Base-by-base conservation (phyloP, 2,797 vertebrate genomes). In the Mergus octosetaceus region DNA sequence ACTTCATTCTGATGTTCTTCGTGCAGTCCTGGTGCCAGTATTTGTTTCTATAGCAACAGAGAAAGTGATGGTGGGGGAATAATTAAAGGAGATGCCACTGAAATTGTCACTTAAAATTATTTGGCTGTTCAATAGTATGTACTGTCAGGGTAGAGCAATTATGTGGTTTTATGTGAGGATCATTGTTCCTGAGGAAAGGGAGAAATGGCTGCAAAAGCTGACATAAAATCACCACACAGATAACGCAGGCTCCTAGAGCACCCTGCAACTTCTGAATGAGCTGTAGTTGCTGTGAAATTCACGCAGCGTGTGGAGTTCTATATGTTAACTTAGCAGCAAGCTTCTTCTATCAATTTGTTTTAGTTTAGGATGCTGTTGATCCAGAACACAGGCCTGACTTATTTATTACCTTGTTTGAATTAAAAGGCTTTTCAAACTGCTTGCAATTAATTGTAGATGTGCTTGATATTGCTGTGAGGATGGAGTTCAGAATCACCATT, bases 31-130 rank as follows among this genome's bases (percentile, higher is more conserved):
- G 53, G 24, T 71, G 68, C 66, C 66, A 76, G 61, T 56, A 38
- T 94, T 93, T 72, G 92, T 97, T 97, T 93, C 94, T 94, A 66
- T 96, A 88, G 95, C 94, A 97, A 97, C 53, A 93, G 74, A 69
- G 73, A 76, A 92, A 75, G 82, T 61, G 91, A 97, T 88, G 86
- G 39, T 94, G 38, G 88, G 76, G 91, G 88, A 97, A 34, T 93
- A 97, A 94, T 97, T 92, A 97, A 93, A 88, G 86, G 66, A 66
- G 88, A 85, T 4, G 10, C 86, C 38, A 5, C 89, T 93, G 77
- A 95, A 97, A 90, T 79, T 90, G 88, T 93, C 92, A 73, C 60
- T 81, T 95, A 58, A 76, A 96, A 92, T 95, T 41, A 89, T 94
- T 83, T 85, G 76, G 32, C 86, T 91, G 74, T 90, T 94, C 47